Evolutionary conservation across 2,113 vertebrate genomes (phyloP).

Genomic region (Podarcis muralis): DNA sequence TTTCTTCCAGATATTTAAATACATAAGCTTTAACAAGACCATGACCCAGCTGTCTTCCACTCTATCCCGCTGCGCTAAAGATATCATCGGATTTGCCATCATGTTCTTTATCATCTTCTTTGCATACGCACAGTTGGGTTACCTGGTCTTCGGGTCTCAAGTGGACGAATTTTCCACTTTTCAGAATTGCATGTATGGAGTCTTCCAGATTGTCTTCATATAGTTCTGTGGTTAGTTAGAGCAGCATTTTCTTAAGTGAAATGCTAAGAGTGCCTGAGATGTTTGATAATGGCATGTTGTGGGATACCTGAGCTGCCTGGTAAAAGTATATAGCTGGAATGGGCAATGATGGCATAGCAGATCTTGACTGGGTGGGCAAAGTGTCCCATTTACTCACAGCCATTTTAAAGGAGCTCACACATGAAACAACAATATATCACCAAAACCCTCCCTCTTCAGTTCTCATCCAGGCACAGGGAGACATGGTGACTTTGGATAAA

Average conservation of each 20-base stretch:
- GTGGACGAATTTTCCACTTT: constrained; percentile 76
- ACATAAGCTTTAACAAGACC: constrained; percentile 74
- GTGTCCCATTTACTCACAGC: background rate
- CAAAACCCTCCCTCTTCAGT: background rate
- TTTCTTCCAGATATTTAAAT: constrained; percentile 78
- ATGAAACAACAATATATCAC: background rate
- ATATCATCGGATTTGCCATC: constrained; percentile 74
- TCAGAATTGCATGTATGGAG: constrained; percentile 76
- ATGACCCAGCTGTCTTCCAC: constrained; percentile 76
- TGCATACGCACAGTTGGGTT: constrained; percentile 76
- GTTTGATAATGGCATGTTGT: background rate
- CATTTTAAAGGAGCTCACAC: too few relatives aligned
- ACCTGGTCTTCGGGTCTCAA: constrained; percentile 75
- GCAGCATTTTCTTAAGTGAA: background rate
- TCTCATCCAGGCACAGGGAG: background rate
- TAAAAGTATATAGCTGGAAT: background rate
- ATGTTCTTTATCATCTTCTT: constrained; percentile 81
- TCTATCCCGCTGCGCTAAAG: constrained; percentile 74
- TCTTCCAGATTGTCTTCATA: constrained; percentile 25
- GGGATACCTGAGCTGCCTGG: background rate
- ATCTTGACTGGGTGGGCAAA: background rate
- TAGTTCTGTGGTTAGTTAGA: background rate
- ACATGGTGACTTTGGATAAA: too few relatives aligned
- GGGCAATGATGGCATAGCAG: background rate
- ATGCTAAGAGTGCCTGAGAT: background rate